phyloP scores from a whole-genome alignment of 2,113 vertebrate genomes.

The Nothoprocta perdicaria region DNA sequence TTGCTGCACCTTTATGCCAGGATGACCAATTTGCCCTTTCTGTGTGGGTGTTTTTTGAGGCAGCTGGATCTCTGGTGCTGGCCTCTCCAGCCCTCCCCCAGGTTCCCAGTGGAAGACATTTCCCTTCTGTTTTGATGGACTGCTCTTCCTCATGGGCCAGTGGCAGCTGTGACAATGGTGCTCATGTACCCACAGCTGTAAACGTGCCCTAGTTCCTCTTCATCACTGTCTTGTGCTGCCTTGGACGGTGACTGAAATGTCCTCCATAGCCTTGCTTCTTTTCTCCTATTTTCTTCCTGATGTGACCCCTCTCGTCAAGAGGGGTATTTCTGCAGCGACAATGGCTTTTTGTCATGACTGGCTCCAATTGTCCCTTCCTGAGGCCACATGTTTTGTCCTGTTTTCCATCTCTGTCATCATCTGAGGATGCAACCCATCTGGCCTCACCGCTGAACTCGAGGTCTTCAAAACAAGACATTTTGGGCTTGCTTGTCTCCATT shows the following conservation, averaged over 20 bases:
- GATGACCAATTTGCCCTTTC: background rate
- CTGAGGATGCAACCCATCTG: background rate
- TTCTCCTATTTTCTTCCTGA: background rate
- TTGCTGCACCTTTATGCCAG: background rate
- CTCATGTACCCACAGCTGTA: background rate
- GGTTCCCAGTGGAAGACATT: background rate
- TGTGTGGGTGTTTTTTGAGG: background rate
- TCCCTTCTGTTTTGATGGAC: background rate
- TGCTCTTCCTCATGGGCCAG: background rate
- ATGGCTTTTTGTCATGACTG: accelerated
- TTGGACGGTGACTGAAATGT: background rate
- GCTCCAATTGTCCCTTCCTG: background rate
- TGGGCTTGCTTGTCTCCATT: too few species aligned
- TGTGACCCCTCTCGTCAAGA: background rate
- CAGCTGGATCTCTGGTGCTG: background rate
- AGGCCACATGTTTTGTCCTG: background rate
- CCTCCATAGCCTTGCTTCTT: background rate
- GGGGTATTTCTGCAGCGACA: background rate
- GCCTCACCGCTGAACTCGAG: background rate
- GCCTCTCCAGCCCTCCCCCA: too few species aligned
- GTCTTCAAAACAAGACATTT: background rate
- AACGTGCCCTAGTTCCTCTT: background rate
- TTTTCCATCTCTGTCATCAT: background rate
- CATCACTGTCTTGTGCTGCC: background rate
- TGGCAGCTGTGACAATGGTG: background rate